These are phyloP conservation scores for Amblyraja radiata DNA, from an alignment of 2,797 vertebrate genomes.

Conservation along the genomic window DNA sequence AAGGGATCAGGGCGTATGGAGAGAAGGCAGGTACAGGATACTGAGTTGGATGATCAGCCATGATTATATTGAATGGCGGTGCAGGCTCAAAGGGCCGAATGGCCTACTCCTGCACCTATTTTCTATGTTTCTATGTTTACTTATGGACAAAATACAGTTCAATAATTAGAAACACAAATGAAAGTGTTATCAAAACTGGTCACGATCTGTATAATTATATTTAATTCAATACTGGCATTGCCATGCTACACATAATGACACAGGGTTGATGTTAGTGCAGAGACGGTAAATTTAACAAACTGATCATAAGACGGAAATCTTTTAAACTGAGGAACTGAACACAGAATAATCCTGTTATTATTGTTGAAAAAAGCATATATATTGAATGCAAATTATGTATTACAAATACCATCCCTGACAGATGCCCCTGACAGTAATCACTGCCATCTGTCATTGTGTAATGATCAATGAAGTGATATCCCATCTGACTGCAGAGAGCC, in stretches of 20 bases:
- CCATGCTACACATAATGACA: background rate
- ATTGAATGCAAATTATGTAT: background rate
- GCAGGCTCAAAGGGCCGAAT: too few species aligned
- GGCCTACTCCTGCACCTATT: too few species aligned
- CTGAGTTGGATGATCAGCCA: too few species aligned
- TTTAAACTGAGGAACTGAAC: background rate
- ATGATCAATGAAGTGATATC: conserved; percentile 24
- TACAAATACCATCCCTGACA: background rate
- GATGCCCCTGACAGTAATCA: conserved; percentile 19
- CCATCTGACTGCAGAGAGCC: conserved; percentile 10
- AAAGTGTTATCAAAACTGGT: background rate
- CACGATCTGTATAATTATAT: background rate
- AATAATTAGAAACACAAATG: background rate
- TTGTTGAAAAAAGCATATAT: background rate
- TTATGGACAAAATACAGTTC: too few species aligned
- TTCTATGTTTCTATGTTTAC: too few species aligned
- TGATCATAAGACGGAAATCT: background rate
- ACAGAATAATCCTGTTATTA: background rate
- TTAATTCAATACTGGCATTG: background rate
- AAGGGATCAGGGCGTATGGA: too few species aligned
- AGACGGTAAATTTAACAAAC: background rate
- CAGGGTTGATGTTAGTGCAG: background rate
- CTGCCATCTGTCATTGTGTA: conserved; percentile 23
- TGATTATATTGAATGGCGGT: too few species aligned
- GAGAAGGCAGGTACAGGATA: too few species aligned